A percentile compares a stretch with the other conserved stretches of the same genome.
Evolutionary conservation across 2,888 invertebrate species (phyloP).

Genomic region (Brassicogethes aeneus): DNA sequence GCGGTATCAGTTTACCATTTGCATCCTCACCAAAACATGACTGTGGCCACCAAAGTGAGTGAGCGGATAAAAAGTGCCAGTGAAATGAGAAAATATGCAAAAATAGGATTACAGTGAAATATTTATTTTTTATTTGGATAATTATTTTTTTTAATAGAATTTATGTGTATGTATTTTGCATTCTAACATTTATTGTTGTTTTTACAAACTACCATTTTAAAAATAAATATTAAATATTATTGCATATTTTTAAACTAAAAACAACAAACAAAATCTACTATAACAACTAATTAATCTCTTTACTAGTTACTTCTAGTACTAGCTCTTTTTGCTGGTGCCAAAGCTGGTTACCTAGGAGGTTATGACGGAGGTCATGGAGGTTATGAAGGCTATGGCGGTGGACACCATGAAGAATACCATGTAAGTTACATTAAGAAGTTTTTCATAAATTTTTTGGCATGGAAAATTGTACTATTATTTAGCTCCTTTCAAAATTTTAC

Average conservation of each 20-base stretch:
- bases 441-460: background rate
- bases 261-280: too few species aligned
- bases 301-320: slow-evolving; percentile 23
- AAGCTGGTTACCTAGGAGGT: slow-evolving; percentile 19
- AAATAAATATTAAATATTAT: too few species aligned
- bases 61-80: too few species aligned
- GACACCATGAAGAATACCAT: slow-evolving; percentile 21
- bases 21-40: background rate
- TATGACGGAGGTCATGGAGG: slow-evolving; percentile 17
- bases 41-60: background rate
- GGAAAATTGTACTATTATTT: background rate
- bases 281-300: too few species aligned
- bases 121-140: too few species aligned
- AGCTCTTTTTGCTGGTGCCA: slow-evolving; percentile 18
- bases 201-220: too few species aligned
- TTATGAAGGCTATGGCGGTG: slow-evolving; percentile 14
- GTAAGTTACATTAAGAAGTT: slow-evolving; percentile 20
- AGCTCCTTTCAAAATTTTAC: background rate
- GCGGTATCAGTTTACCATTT: background rate
- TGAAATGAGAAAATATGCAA: background rate
- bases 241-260: too few species aligned
- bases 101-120: background rate
- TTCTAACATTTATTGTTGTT: too few species aligned
- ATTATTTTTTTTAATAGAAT: too few species aligned
- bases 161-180: too few species aligned